Conservation (phyloP, 2,113 vertebrate species). For the Theristicus caerulescens region DNA sequence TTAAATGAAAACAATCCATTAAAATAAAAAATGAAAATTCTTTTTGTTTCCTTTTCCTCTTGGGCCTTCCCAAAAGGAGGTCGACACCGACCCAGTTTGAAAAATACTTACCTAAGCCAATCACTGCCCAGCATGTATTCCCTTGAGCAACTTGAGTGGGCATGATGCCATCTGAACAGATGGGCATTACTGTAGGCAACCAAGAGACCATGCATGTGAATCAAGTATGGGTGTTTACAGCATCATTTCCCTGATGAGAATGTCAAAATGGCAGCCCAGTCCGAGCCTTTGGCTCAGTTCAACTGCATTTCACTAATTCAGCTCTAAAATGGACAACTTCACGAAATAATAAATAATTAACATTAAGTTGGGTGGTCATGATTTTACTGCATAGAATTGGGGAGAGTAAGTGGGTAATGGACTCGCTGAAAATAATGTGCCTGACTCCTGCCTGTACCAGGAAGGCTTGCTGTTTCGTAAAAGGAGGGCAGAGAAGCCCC, state of each 20-base stretch:
- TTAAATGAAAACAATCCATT: slow-evolving; percentile 73
- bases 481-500: neutral
- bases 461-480: neutral
- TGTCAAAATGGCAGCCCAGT: slow-evolving; percentile 70
- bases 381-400: neutral
- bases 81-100: slow-evolving; percentile 70
- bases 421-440: neutral
- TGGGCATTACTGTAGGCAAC: slow-evolving; percentile 79
- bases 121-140: slow-evolving; percentile 72
- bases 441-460: neutral
- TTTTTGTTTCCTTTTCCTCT: slow-evolving; percentile 74
- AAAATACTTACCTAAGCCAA: slow-evolving; percentile 76
- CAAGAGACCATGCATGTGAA: slow-evolving; percentile 78
- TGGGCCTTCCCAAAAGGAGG: slow-evolving; percentile 71
- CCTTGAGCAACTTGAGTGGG: slow-evolving; percentile 72
- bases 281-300: slow-evolving; percentile 40
- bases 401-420: neutral
- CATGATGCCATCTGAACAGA: slow-evolving; percentile 78
- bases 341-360: slow-evolving; percentile 31
- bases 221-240: slow-evolving; percentile 77
- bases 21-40: slow-evolving; percentile 72
- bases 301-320: slow-evolving; percentile 40
- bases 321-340: slow-evolving; percentile 30
- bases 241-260: slow-evolving; percentile 70
- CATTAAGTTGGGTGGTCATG: neutral